Conservation (phyloP, 2,113 vertebrate species). For the Pseudorectes ferrugineus region DNA sequence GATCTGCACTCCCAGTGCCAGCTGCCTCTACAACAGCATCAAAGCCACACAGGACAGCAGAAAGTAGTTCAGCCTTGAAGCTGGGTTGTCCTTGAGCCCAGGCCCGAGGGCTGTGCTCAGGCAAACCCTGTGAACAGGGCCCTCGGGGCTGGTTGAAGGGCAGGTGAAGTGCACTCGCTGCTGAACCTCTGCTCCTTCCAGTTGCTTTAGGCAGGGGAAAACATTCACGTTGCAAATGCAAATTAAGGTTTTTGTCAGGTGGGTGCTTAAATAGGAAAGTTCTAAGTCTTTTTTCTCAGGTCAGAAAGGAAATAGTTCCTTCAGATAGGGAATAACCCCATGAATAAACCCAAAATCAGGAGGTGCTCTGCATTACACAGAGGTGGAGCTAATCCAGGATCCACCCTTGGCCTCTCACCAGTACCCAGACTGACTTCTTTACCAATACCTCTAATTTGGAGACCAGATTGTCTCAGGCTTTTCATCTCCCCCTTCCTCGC, state of each 20-base stretch:
- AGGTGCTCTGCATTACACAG: not conserved
- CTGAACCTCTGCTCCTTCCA: not conserved
- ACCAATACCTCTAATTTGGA: not conserved
- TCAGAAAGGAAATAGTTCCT: not conserved
- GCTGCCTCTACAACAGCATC: not conserved
- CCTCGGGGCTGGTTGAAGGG: not conserved
- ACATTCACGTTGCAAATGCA: not conserved
- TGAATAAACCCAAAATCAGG: not conserved
- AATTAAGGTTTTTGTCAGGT: not conserved
- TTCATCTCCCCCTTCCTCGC: not conserved
- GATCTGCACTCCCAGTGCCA: not conserved
- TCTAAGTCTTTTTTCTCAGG: rapidly evolving
- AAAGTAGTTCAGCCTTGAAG: not conserved
- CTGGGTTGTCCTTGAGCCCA: not conserved
- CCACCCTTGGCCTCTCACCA: not conserved
- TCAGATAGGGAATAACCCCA: not conserved
- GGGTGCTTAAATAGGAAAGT: not conserved
- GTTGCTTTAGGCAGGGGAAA: not conserved
- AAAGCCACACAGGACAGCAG: not conserved
- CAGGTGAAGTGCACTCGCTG: not conserved
- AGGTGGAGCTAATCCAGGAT: too few relatives aligned
- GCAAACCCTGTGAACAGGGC: rapidly evolving
- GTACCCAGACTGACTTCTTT: not conserved
- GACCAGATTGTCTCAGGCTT: not conserved
- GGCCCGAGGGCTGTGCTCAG: not conserved